Base-by-base conservation (phyloP, 2,888 invertebrate genomes). In the Eulithis testata region DNA sequence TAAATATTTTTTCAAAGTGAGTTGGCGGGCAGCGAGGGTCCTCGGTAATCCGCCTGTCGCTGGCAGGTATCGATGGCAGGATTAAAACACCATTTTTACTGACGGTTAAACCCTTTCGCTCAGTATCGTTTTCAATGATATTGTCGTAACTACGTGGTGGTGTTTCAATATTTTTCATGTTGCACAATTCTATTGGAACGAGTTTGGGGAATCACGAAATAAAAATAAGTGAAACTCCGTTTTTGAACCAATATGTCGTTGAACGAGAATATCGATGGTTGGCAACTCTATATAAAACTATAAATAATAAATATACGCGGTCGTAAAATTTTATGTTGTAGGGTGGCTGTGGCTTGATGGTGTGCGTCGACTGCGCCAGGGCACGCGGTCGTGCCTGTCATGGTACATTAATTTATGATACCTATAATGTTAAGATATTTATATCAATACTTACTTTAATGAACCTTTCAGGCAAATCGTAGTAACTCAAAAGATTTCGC, bases 51-150 rank as follows among this genome's bases (percentile, higher is more conserved):
- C 88, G 75, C 72, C 87, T 87, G 89, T 87, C 88, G 84, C 85
- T 85, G 81, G 81, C 88, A 88, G 90, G 85, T 87, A 89, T 90
- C 88, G 89, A 89, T 87, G 88, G 81, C 82, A 76, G 90, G 90
- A 90, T 92, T 91, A 91, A 89, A 89, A 89, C 88, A 88, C 87
- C 82, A 85, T 88, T 90, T 87, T 86, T 84, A 86, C 84, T 88
- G 89, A 88, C 87, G 81, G 81, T 86, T 83, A 82, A 85, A 82
- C 82, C 63, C 84, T 81, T 83, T 82, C 77, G 74, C 75, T 62
- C 73, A 75, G 80, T 83, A 84, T 85, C 81, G 83, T 85, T 85
- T 87, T 85, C 83, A 84, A 84, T 84, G 82, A 84, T 76, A 77
- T 74, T 71, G 71, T 74, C 68, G 76, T 75, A 80, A 73, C 76